Percentiles rank a stretch among this genome's conserved stretches.
Conservation (phyloP, 2,797 vertebrate genomes). For the Sciaenops ocellatus region DNA sequence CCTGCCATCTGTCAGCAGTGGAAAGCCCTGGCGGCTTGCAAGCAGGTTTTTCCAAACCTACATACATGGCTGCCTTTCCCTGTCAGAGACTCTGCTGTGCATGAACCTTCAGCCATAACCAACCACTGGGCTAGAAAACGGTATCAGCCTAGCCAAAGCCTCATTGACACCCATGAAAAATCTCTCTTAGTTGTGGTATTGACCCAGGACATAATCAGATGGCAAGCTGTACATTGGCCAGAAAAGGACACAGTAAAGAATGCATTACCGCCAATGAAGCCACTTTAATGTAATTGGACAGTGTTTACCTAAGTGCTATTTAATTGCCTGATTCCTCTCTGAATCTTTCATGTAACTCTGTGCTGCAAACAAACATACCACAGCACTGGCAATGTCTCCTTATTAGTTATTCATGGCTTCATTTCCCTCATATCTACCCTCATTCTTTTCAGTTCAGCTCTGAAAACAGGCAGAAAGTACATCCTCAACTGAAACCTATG, state of each 20-base stretch:
- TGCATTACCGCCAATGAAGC: slow-evolving; percentile 56
- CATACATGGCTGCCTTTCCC: slow-evolving; percentile 75
- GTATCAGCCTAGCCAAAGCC: slow-evolving; percentile 61
- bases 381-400: slow-evolving; percentile 47
- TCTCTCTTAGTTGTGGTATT: slow-evolving; percentile 69
- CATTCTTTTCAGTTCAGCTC: slow-evolving; percentile 31
- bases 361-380: slow-evolving; percentile 61
- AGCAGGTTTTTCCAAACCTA: slow-evolving; percentile 72
- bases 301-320: slow-evolving; percentile 72
- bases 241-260: slow-evolving; percentile 55
- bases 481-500: slow-evolving; percentile 40
- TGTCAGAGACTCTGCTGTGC: slow-evolving; percentile 78
- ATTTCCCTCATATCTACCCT: slow-evolving; percentile 63
- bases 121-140: slow-evolving; percentile 68
- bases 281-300: slow-evolving; percentile 64
- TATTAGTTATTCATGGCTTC: slow-evolving; percentile 72
- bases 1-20: slow-evolving; percentile 82
- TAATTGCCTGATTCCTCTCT: slow-evolving; percentile 66
- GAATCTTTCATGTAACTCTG: slow-evolving; percentile 69
- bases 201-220: slow-evolving; percentile 74
- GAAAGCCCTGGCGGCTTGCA: slow-evolving; percentile 79
- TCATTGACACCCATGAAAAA: slow-evolving; percentile 78
- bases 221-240: slow-evolving; percentile 47
- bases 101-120: slow-evolving; percentile 74
- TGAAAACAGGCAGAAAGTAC: slow-evolving; percentile 37